Percentiles rank a stretch among this genome's conserved stretches.
Evolutionary conservation across 2,113 vertebrate species (phyloP).

Genomic region (Percopsis transmontana): DNA sequence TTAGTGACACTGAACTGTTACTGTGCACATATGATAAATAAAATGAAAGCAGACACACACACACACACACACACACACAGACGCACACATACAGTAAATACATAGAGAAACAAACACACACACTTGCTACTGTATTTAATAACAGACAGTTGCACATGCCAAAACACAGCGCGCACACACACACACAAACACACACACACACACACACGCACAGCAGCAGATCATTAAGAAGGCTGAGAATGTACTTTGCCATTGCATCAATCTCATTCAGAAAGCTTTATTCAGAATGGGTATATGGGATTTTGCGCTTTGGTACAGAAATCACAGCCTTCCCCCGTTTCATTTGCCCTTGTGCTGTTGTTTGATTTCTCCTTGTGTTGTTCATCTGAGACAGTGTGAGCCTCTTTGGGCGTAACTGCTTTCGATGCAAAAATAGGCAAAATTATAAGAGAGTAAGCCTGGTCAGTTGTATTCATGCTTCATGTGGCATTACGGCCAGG

Average conservation of each 20-base stretch:
- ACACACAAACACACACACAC: too few relatives aligned
- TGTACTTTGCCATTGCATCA: not conserved
- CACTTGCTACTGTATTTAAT: too few relatives aligned
- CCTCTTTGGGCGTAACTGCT: not conserved
- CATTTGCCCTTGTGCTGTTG: not conserved
- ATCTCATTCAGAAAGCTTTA: not conserved
- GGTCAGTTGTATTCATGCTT: not conserved
- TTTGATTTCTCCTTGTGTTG: too few relatives aligned
- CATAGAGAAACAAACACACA: not conserved
- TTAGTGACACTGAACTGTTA: too few relatives aligned
- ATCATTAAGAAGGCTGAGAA: not conserved
- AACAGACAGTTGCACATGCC: too few relatives aligned
- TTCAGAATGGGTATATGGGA: not conserved
- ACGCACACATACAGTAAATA: not conserved
- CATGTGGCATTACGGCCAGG: not conserved
- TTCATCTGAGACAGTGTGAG: not conserved
- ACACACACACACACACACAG: not conserved
- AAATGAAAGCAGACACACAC: not conserved
- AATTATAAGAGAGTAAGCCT: not conserved
- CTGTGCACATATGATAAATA: too few relatives aligned
- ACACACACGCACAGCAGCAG: not conserved
- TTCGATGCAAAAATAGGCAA: not conserved
- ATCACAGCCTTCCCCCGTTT: not conserved
- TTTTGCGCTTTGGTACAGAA: not conserved
- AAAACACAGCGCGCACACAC: too few relatives aligned